phyloP scores from a whole-genome alignment of 2,113 vertebrate genomes.

The Boulengeromyrus knoepffleri region DNA sequence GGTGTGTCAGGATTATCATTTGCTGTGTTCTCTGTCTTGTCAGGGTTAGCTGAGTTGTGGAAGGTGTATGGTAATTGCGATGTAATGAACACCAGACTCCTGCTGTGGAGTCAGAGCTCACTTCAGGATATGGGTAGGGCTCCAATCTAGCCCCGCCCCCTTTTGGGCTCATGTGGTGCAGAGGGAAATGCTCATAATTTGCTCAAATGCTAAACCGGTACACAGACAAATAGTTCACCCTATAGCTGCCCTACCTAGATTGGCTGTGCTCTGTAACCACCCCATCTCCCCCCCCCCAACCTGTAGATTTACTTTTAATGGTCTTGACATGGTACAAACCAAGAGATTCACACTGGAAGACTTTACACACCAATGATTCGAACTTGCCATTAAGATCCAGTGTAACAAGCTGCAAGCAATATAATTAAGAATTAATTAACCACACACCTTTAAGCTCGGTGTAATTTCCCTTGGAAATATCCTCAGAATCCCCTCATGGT shows the following conservation, averaged over 20 bases:
- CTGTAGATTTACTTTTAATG: neutral
- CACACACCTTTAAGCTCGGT: neutral
- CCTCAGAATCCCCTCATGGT: neutral
- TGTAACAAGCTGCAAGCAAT: neutral
- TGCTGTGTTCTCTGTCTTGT: neutral
- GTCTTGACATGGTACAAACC: neutral
- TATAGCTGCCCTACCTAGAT: neutral
- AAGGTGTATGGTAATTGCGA: neutral
- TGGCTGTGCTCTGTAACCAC: neutral
- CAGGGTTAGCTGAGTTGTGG: neutral
- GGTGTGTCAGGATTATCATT: neutral
- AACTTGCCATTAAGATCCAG: neutral
- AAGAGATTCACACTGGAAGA: neutral
- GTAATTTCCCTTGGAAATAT: neutral
- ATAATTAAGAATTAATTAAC: neutral
- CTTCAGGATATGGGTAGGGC: neutral
- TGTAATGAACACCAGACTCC: slow-evolving; percentile 1
- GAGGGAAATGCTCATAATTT: neutral
- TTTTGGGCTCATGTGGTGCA: neutral
- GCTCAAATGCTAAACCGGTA: neutral
- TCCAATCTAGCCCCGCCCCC: neutral
- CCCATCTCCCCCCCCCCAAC: neutral
- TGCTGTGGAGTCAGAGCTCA: neutral
- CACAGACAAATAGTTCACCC: neutral
- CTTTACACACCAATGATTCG: neutral